Evolutionary conservation across 2,797 vertebrate species (phyloP), one percentile per base, ranked within the genome.

Genomic region (Phataginus tetradactyla): DNA sequence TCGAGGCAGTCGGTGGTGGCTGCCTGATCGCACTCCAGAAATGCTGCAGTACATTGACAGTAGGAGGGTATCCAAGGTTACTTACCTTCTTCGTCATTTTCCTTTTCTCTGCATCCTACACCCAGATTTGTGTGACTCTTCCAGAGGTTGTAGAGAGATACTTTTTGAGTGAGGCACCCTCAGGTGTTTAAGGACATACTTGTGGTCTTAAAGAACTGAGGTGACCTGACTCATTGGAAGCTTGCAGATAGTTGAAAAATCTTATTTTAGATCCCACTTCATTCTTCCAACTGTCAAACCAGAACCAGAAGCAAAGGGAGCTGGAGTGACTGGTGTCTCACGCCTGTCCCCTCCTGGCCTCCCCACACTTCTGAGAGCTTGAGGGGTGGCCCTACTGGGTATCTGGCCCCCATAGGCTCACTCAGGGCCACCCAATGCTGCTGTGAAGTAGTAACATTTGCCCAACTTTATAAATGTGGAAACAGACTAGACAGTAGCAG

Each of bases 401-500:
- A 17, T 27, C 9, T 1, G 12, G 57, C 2, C 45, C 25, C 49
- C 69, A 5, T 18, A 7, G 20, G 10, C 68, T 13, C 7, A 13
- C 20, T 39, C 32, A 1, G 42, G 14, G 34, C 27, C 18, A 7
- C 25, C 9, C 32, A 27, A 1, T 1, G 17, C 39, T 72, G 49
- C 57, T 81, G 68, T 78, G 80, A 23, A 53, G 49, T n/a, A 29
- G 55, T 72, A 69, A 32, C 39, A 20, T 15, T 55, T n/a, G 55
- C 27, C 25, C 21, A 39, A 5, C 23, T 25, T 39, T 45, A 37
- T 29, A 80, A 34, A 23, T 1, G 5, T 14, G 20, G 49, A 57
- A 61, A 17, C 10, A 14, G 80, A 79, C 0, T 49, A 97, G 97
- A 88, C 91, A 72, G 95, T 86, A 93, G 96, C 97, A 93, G 29